phyloP scores from a whole-genome alignment of 2,888 invertebrate species.

The Calliscelio sp. region DNA sequence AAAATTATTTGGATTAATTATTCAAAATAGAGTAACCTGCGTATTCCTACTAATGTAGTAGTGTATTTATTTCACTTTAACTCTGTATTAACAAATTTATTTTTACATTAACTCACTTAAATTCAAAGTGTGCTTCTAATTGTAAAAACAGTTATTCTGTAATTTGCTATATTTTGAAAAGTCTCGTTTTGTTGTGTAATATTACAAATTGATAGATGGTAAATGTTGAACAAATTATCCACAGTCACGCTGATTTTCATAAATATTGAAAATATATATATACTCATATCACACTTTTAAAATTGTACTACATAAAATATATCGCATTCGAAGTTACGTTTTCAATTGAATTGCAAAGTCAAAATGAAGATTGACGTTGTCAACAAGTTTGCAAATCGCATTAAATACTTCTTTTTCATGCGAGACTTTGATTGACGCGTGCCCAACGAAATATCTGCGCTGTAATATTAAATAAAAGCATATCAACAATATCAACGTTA shows the following conservation, averaged over 20 bases:
- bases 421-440: conserved; percentile 60
- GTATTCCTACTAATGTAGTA: background rate
- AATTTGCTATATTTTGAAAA: background rate
- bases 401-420: conserved; percentile 63
- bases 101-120: background rate
- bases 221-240: background rate
- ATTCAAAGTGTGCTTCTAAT: too few species aligned
- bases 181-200: background rate
- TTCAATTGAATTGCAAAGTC: conserved; percentile 58
- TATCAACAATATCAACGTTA: conserved; percentile 31
- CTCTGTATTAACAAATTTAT: too few species aligned
- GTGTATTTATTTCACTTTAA: background rate
- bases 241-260: background rate
- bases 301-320: conserved; percentile 16
- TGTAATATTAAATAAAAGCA: conserved; percentile 48
- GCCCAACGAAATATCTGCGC: conserved; percentile 37
- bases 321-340: conserved; percentile 39
- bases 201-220: background rate
- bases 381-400: conserved; percentile 65
- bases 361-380: conserved; percentile 63
- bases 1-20: conserved; percentile 1
- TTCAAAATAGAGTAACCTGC: background rate
- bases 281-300: conserved; percentile 14
- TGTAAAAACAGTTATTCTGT: background rate
- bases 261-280: background rate